Evolutionary conservation across 1,140 invertebrate species (phyloP), one percentile per base, ranked within the genome.

Genomic region (Oncopeltus fasciatus): DNA sequence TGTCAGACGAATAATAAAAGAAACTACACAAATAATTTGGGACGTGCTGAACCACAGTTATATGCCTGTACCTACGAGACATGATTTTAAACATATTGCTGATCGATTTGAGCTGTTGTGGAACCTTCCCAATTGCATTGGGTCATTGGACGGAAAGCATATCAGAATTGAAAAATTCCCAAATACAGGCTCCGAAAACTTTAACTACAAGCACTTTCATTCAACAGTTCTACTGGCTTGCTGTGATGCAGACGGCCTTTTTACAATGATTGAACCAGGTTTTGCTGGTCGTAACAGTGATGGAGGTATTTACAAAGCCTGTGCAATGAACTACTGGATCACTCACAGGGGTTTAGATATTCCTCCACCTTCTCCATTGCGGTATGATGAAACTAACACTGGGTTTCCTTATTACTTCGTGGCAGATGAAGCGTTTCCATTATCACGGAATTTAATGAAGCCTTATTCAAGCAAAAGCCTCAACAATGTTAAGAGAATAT

Each of bases 141-240:
- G 74, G 1, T 67, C 74, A 28, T 63, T 77, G 1, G 76, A 79
- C 67, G 76, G 77, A 1, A 80, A 78, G 61, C 77, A 81, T 67
- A 61, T 80, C 26, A 53, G 67, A 0, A 74, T 78, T 44, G 62
- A 72, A 66, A 65, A 62, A 4, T 74, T 76, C 33, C n/a, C 58
- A 31, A 65, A 71, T 44, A 71, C 70, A 62, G 77, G 78, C 60
- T 68, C 70, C 2, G 66, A 69, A 14, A 80, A 72, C 72, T 77
- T 70, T 57, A 78, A 77, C 64, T 75, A 76, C 59, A 76, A 76
- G 65, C 44, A 51, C 2, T 68, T 63, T 44, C 70, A 70, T 60
- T 68, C 64, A 11, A 65, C 70, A 2, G 68, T 73, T 14, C 38
- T 74, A 2, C 58, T 73, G 51, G 74, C 68, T 11, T 53, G 72